These are phyloP conservation scores for Artibeus jamaicensis DNA, from an alignment of 2,797 vertebrate genomes.

Conservation along the genomic window DNA sequence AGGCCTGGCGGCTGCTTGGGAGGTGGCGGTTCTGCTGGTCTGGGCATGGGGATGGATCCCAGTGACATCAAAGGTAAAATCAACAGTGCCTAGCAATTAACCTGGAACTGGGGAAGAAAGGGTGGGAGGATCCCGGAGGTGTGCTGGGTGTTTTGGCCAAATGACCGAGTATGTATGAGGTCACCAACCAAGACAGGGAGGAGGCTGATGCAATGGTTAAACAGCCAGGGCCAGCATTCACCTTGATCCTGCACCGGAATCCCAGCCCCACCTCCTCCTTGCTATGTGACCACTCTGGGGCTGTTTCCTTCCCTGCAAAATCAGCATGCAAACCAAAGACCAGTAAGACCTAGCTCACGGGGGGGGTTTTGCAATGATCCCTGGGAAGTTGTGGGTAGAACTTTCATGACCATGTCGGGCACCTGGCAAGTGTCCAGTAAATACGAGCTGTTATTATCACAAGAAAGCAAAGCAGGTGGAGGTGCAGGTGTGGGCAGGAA, in stretches of 20 bases:
- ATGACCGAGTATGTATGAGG: background rate
- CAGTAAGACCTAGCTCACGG: background rate
- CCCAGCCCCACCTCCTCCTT: background rate
- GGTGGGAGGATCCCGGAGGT: background rate
- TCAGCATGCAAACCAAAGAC: too few relatives aligned
- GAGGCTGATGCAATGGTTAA: background rate
- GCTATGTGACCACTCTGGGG: background rate
- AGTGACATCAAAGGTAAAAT: background rate
- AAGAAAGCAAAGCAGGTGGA: background rate
- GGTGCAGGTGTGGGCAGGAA: background rate
- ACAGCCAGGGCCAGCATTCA: accelerated
- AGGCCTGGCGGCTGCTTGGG: background rate
- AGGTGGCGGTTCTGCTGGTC: background rate
- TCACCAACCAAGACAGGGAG: background rate
- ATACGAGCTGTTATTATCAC: background rate
- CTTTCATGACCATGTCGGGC: background rate
- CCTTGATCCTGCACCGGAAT: background rate
- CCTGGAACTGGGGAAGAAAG: background rate
- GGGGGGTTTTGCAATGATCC: background rate
- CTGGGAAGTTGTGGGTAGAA: background rate
- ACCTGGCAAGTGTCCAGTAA: background rate
- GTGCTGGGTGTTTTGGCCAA: background rate
- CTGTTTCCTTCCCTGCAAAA: background rate
- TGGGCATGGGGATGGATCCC: background rate
- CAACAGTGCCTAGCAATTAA: background rate